phyloP scores from a whole-genome alignment of 2,797 vertebrate species.

The Microctenopoma lineatum region DNA sequence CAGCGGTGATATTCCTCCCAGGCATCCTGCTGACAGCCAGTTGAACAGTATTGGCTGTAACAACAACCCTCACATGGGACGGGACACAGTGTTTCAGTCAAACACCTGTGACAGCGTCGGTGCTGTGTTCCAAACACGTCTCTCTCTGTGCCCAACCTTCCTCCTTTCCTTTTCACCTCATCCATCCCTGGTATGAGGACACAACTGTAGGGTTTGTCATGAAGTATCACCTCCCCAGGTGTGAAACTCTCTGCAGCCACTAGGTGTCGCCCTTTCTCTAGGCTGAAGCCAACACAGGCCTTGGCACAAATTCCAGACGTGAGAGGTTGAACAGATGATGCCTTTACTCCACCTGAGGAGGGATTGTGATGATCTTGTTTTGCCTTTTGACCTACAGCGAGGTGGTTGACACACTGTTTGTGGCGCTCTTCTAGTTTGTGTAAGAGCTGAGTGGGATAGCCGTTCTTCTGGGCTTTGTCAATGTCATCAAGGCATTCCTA shows the following conservation, averaged over 20 bases:
- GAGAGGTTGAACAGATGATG: slow-evolving; percentile 42
- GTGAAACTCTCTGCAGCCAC: slow-evolving; percentile 83
- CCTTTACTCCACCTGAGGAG: slow-evolving; percentile 36
- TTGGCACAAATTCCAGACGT: slow-evolving; percentile 72
- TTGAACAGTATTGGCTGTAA: slow-evolving; percentile 90
- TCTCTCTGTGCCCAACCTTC: not conserved
- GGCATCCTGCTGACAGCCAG: slow-evolving; percentile 82
- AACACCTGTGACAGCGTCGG: slow-evolving; percentile 89
- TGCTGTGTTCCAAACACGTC: slow-evolving; percentile 74
- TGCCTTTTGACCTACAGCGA: slow-evolving; percentile 66
- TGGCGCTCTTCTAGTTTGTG: slow-evolving; percentile 88
- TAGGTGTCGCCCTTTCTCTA: slow-evolving; percentile 89
- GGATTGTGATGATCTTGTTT: slow-evolving; percentile 12
- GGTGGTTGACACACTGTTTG: slow-evolving; percentile 82
- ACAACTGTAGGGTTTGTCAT: slow-evolving; percentile 89
- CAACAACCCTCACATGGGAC: slow-evolving; percentile 89
- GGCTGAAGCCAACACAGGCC: slow-evolving; percentile 77
- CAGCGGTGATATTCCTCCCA: slow-evolving; percentile 89
- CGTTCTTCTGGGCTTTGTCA: slow-evolving; percentile 80
- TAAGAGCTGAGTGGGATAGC: slow-evolving; percentile 87
- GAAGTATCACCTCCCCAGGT: slow-evolving; percentile 87
- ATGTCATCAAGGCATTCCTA: slow-evolving; percentile 91
- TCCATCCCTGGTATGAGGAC: slow-evolving; percentile 84
- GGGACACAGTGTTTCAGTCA: slow-evolving; percentile 76
- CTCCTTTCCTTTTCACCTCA: slow-evolving; percentile 43